These are phyloP conservation scores for Alcedo atthis DNA, from an alignment of 2,797 vertebrate species.

Conservation along the genomic window DNA sequence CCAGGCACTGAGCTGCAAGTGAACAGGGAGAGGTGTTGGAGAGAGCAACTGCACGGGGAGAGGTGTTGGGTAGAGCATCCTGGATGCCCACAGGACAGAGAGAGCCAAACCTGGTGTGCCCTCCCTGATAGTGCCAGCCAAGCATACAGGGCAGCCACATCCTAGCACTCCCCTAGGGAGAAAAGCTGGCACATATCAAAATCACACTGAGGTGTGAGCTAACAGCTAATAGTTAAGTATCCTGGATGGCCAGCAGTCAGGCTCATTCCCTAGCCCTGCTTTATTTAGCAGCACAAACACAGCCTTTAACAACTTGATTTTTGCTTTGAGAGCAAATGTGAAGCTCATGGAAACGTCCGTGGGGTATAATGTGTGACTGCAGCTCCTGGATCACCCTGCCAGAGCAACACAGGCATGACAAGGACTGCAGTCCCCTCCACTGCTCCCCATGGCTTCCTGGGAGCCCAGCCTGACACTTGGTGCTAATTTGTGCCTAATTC, in stretches of 20 bases:
- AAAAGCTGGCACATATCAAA: accelerated
- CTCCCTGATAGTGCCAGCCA: accelerated
- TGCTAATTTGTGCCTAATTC: not conserved
- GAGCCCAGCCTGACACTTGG: not conserved
- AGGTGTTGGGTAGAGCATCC: not conserved
- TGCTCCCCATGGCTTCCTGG: not conserved
- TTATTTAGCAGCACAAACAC: not conserved
- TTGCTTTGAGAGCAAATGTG: not conserved
- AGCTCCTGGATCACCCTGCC: not conserved
- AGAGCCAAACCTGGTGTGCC: not conserved
- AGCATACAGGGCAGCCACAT: accelerated
- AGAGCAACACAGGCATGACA: not conserved
- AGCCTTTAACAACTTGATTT: slow-evolving; percentile 44
- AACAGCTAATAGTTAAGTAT: not conserved
- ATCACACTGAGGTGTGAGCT: accelerated
- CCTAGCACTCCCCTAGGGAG: accelerated
- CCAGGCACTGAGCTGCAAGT: not conserved
- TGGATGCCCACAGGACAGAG: not conserved
- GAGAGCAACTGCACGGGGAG: not conserved
- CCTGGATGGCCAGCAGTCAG: not conserved
- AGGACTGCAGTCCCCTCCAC: not conserved
- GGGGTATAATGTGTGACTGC: not conserved
- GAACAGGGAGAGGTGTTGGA: accelerated
- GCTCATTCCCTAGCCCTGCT: not conserved
- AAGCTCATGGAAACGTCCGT: accelerated